phyloP scores from a whole-genome alignment of 2,888 invertebrate genomes.

The Latrodectus elegans region DNA sequence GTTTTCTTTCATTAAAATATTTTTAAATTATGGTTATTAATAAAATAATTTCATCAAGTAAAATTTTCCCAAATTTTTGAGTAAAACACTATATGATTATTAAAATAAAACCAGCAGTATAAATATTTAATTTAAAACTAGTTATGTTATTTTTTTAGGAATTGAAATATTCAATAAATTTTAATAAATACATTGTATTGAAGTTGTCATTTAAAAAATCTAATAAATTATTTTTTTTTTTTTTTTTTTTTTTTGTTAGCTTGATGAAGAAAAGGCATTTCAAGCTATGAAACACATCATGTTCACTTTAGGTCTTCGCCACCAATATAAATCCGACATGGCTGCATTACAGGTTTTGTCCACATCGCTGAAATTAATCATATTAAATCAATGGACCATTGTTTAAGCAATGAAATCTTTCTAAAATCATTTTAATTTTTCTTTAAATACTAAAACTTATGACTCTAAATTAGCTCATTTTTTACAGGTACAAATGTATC shows the following conservation, averaged over 20 bases:
- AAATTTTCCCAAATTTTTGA: too few relatives aligned
- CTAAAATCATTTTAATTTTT: too few relatives aligned
- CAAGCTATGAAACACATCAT: conserved; percentile 90
- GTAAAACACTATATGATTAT: not conserved
- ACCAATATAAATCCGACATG: conserved; percentile 96
- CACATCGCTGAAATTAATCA: not conserved
- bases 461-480: not conserved
- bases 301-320: conserved; percentile 90
- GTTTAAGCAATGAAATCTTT: too few relatives aligned
- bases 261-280: conserved; percentile 94
- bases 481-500: conserved; percentile 85
- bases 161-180: not conserved
- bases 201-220: too few relatives aligned
- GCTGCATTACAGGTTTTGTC: conserved; percentile 85
- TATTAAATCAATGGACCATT: too few relatives aligned
- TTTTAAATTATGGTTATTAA: too few relatives aligned
- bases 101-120: not conserved
- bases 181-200: not conserved
- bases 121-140: not conserved
- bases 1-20: too few relatives aligned
- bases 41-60: too few relatives aligned
- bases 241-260: too few relatives aligned
- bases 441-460: too few relatives aligned
- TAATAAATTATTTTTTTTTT: conserved; percentile 70
- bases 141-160: not conserved